A percentile compares a stretch with the other conserved stretches of the same genome.
These are phyloP conservation scores for Agrochola lychnidis DNA, from an alignment of 2,888 invertebrate genomes.

Conservation along the genomic window DNA sequence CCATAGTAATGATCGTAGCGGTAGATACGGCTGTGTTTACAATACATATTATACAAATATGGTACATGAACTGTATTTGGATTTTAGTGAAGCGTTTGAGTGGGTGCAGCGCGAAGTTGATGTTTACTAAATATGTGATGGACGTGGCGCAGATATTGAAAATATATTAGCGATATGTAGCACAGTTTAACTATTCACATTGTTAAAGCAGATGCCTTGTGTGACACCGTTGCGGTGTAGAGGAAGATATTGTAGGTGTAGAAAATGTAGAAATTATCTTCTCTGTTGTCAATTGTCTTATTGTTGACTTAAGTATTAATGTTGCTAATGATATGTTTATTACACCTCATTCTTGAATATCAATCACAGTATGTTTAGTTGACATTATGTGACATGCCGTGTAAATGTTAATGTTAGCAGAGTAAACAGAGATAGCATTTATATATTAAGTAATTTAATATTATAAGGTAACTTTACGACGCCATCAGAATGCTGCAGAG, in stretches of 20 bases:
- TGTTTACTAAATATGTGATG: slow-evolving; percentile 58
- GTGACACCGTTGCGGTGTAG: not conserved
- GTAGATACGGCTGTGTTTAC: slow-evolving; percentile 70
- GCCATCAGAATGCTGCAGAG: slow-evolving; percentile 21
- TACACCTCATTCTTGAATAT: slow-evolving; percentile 22
- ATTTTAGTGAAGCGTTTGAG: slow-evolving; percentile 54
- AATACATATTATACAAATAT: slow-evolving; percentile 60
- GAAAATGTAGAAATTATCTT: not conserved
- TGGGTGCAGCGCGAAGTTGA: slow-evolving; percentile 44
- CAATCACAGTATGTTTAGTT: slow-evolving; percentile 38
- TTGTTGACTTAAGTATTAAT: slow-evolving; percentile 25
- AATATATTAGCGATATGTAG: slow-evolving; percentile 28
- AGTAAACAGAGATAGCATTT: slow-evolving; percentile 41
- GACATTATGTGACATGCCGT: slow-evolving; percentile 42
- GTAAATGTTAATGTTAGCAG: slow-evolving; percentile 46
- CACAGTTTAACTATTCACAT: slow-evolving; percentile 20
- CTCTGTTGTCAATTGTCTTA: not conserved
- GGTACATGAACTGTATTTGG: slow-evolving; percentile 55
- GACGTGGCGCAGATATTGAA: slow-evolving; percentile 26
- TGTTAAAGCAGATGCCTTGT: slow-evolving; percentile 19
- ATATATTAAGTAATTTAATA: slow-evolving; percentile 39
- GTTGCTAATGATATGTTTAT: slow-evolving; percentile 38
- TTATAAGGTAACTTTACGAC: slow-evolving; percentile 29
- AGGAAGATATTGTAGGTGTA: slow-evolving; percentile 13
- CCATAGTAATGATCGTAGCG: slow-evolving; percentile 68